A percentile compares a stretch with the other conserved stretches of the same genome.
phyloP scores from a whole-genome alignment of 2,797 vertebrate genomes.

The Pampus argenteus region DNA sequence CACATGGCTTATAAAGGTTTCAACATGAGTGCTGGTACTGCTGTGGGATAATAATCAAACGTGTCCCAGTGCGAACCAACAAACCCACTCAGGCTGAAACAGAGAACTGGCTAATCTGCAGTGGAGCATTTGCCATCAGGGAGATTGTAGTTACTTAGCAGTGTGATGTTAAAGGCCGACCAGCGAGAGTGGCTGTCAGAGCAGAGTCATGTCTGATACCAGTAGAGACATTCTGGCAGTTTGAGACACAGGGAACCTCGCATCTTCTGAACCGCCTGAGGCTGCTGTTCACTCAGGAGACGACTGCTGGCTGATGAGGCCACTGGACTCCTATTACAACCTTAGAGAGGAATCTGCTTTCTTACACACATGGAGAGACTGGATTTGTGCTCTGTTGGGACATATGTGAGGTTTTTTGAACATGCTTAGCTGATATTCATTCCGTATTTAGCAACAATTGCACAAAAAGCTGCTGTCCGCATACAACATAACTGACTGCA shows the following conservation, averaged over 20 bases:
- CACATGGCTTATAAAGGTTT: constrained; percentile 13
- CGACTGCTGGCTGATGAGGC: constrained; percentile 51
- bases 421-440: constrained; percentile 16
- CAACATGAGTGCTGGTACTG: constrained; percentile 22
- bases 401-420: constrained; percentile 10
- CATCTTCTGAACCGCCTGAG: constrained; percentile 53
- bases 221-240: constrained; percentile 69
- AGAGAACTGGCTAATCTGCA: constrained; percentile 67
- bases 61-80: constrained; percentile 47
- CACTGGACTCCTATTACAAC: constrained; percentile 39
- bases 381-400: constrained; percentile 21
- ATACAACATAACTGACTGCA: constrained; percentile 38
- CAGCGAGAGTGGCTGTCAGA: constrained; percentile 70
- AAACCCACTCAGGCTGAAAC: constrained; percentile 52
- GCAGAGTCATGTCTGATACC: constrained; percentile 72
- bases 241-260: constrained; percentile 58
- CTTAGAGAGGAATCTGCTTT: constrained; percentile 26
- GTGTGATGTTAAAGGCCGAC: constrained; percentile 66
- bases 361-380: constrained; percentile 9
- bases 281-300: constrained; percentile 63
- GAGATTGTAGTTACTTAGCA: constrained; percentile 70
- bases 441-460: constrained; percentile 35
- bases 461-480: constrained; percentile 41
- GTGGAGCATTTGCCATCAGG: constrained; percentile 66
- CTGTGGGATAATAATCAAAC: constrained; percentile 38